Evolutionary conservation across 1,140 invertebrate species (phyloP).

Genomic region (Tetranychus urticae): DNA sequence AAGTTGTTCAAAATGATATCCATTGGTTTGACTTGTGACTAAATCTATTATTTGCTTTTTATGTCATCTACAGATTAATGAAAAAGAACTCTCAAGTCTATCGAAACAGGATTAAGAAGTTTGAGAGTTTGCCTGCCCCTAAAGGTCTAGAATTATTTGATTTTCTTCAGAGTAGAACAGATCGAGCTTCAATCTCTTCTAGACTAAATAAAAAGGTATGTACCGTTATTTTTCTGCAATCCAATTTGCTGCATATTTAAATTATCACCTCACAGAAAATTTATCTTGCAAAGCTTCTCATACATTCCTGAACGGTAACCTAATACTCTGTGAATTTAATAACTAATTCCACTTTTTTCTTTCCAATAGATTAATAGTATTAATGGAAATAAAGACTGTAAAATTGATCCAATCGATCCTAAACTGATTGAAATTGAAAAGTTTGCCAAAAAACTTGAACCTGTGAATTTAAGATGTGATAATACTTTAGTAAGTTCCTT

Average conservation of each 20-base stretch:
- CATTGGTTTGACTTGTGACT: not conserved
- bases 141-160: constrained; percentile 2
- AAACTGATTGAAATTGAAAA: constrained; percentile 2
- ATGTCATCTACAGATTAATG: not conserved
- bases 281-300: no score
- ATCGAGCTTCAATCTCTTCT: not conserved
- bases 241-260: not conserved
- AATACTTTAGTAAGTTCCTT: constrained; percentile 1
- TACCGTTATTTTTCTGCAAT: not conserved
- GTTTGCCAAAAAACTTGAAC: constrained; percentile 2
- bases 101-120: constrained; percentile 1
- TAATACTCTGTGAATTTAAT: no score
- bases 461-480: not conserved
- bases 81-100: constrained; percentile 1
- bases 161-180: constrained; percentile 2
- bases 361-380: not conserved
- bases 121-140: not conserved
- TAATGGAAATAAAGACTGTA: not conserved
- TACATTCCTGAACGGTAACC: no score
- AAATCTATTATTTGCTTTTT: not conserved
- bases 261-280: no score
- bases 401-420: not conserved
- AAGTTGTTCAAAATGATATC: not conserved
- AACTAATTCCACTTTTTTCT: not conserved
- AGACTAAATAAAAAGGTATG: not conserved